These are phyloP conservation scores for Lerema accius DNA, from an alignment of 1,140 invertebrate genomes.

Conservation along the genomic window DNA sequence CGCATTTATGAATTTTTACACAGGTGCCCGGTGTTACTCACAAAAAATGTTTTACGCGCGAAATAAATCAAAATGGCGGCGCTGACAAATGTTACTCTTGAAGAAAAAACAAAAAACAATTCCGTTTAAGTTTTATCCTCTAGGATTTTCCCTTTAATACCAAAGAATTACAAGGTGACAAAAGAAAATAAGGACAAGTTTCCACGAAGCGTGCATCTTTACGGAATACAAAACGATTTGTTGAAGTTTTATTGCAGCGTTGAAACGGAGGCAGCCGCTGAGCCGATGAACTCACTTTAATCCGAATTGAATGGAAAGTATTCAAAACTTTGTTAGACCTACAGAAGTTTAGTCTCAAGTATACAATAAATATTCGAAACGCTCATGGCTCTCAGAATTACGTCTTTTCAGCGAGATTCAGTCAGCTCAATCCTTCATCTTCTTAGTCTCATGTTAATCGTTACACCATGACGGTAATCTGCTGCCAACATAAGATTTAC, in stretches of 20 bases:
- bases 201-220: slow-evolving; percentile 20
- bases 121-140: slow-evolving; percentile 8
- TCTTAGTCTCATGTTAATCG: no score
- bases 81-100: slow-evolving; percentile 1
- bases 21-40: slow-evolving; percentile 6
- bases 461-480: no score
- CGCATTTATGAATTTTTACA: slow-evolving; percentile 13
- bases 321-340: slow-evolving; percentile 12
- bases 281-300: slow-evolving; percentile 15
- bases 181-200: slow-evolving; percentile 19
- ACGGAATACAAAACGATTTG: slow-evolving; percentile 16
- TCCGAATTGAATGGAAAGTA: slow-evolving; percentile 7
- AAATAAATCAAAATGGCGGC: slow-evolving; percentile 31
- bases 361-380: neutral
- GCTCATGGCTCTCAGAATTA: no score
- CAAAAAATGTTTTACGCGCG: slow-evolving; percentile 23
- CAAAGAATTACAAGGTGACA: slow-evolving; percentile 16
- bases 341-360: neutral
- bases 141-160: slow-evolving; percentile 9
- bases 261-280: neutral
- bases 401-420: no score
- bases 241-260: slow-evolving; percentile 22
- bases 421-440: no score
- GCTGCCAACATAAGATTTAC: no score
- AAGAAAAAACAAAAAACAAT: slow-evolving; percentile 19